Evolutionary conservation across 1,140 invertebrate species (phyloP), one percentile per base, ranked within the genome.

Genomic region (Drosophila sproati): DNA sequence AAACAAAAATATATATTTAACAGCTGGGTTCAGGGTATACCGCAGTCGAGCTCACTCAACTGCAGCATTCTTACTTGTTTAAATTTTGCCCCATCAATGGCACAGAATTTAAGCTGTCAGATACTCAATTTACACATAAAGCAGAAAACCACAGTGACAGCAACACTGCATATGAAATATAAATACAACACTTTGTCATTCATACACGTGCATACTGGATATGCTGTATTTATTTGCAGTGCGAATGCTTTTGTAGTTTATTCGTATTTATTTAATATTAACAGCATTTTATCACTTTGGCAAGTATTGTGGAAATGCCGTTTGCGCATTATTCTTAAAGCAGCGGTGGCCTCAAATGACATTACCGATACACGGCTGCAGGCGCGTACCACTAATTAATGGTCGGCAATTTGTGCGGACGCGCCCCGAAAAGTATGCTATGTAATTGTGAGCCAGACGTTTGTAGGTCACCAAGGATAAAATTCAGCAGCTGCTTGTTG

Each of bases 301-400:
- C 45, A 55, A 61, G 56, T 52, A 32, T 20, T 47, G 5, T 63
- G 59, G 51, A 50, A n/a, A n/a, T 43, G 3, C 10, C n/a, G 3
- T 4, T 43, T 43, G n/a, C 39, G 39, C 39, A 43, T 48, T 63
- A 68, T 70, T 80, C 76, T 88, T 86, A 71, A 88, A 86, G 79
- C 8, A 28, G 20, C 60, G 50, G 35, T 52, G 43, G 43, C 8
- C 50, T 88, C 79, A 88, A 88, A 87, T 63, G 61, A 55, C 71
- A 70, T 73, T 52, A 47, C 34, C 10, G 55, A 31, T 34, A 55
- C 52, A 45, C 8, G 32, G 50, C 39, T 56, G 43, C 68, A 54
- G 43, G 55, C 64, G 57, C 68, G 31, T 86, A 83, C 76, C 75
- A 71, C 77, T 87, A 88, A 87, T 87, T 87, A 87, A 87, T 87